phyloP scores from a whole-genome alignment of 2,888 invertebrate genomes.

The Campopleginae sp. region DNA sequence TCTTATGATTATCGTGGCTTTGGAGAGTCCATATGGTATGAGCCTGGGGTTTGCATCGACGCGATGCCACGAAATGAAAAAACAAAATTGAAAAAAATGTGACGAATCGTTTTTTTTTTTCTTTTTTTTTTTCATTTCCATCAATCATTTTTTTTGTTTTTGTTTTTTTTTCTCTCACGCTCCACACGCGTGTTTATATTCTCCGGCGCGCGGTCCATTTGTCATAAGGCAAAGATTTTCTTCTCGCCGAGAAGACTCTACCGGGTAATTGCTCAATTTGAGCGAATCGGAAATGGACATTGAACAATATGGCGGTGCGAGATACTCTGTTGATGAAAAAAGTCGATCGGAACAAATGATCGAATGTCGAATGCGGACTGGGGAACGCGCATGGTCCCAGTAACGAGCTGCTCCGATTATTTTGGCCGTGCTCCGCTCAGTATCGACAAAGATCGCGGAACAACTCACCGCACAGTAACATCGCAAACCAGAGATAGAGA shows the following conservation, averaged over 20 bases:
- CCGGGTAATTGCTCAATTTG: conserved; percentile 20
- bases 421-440: conserved; percentile 29
- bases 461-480: conserved; percentile 2
- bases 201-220: background rate
- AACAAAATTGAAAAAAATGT: too few relatives aligned
- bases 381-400: conserved; percentile 32
- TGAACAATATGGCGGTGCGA: background rate
- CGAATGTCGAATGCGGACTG: conserved; percentile 36
- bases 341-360: background rate
- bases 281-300: conserved; percentile 3
- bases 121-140: too few relatives aligned
- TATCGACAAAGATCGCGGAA: conserved; percentile 8
- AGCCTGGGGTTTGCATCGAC: too few relatives aligned
- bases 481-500: conserved; percentile 2
- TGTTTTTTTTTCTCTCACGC: too few relatives aligned
- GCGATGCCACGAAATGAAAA: too few relatives aligned
- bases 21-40: background rate
- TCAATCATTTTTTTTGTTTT: conserved; percentile 3
- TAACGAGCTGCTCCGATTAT: conserved; percentile 58
- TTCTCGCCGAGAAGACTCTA: background rate
- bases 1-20: conserved; percentile 19
- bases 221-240: background rate
- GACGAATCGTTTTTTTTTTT: too few relatives aligned
- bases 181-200: background rate
- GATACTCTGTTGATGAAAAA: background rate